Base-by-base conservation (phyloP, 2,888 invertebrate genomes). In the Machimus atricapillus region DNA sequence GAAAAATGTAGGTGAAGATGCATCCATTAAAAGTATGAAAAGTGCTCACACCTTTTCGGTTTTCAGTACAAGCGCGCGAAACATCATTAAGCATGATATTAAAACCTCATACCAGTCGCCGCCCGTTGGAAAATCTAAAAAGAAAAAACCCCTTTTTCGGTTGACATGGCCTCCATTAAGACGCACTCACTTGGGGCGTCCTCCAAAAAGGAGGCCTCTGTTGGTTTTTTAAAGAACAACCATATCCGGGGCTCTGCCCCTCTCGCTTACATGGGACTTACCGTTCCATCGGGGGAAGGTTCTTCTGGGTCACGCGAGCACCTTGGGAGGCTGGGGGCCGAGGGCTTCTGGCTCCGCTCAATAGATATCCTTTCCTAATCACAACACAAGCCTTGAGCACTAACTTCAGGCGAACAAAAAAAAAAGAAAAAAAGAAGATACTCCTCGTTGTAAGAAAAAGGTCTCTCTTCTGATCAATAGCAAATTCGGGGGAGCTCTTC, bases 1-100 rank as follows among this genome's bases (percentile, higher is more conserved):
- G 19, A 78, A 78, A 78, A 78, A 78, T 78, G 78, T 40, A 78
- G 78, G 40, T 78, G 78, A 43, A 78, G 78, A 78, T 78, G 46
- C 23, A 78, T 43, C 43, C 40, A 78, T 78, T 43, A 78, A 76
- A 46, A 14, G 4, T 43, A 40, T 78, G 3, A 37, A n/a, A 78
- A 78, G 43, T 78, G 40, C 23, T 37, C 40, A 46, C 78, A 78
- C 23, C 78, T 78, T 78, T 16, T 37, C 19, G 66, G 66, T 66
- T 66, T 46, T 27, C 4, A 12, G 66, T 66, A 4, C 12, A 66
- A 23, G 66, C 14, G 23, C 19, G 66, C 19, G 66, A 66, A 66
- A 66, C 66, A 66, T 66, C 66, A 66, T 66, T 66, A 66, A 66
- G 66, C 4, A 14, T 12, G 27, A 23, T 9, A 66, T 66, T 66